Base-by-base conservation (phyloP, 1,140 invertebrate species). In the Drosophila lowei region DNA sequence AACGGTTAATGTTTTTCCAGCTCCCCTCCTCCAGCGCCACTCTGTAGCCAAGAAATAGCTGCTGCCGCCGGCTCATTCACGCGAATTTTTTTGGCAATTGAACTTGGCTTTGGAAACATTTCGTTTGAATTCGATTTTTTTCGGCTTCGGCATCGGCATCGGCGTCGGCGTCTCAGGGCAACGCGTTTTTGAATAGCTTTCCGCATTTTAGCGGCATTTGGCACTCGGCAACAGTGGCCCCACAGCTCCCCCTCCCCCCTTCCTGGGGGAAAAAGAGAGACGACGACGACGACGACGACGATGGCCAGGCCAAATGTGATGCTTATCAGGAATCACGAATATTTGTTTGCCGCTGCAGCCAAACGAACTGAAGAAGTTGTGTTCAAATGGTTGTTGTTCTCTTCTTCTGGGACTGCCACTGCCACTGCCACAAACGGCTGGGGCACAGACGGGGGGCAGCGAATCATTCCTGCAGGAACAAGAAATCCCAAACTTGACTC, bases 141-240 rank as follows among this genome's bases (percentile, higher is more conserved):
- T 41, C 21, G 56, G 70, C 56, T n/a, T n/a, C 78, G 61, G 43
- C 41, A 56, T 16, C 34, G 54, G 9, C 42, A 11, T 44, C 57
- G 28, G 57, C 63, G 60, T 38, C 77, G 62, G 54, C 71, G 64
- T 60, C 60, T 65, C 46, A 50, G 63, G 65, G 79, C 83, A 78
- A 90, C 86, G 88, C 89, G 89, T 90, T 90, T 90, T 89, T 90
- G 89, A 90, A 90, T 90, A 90, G 84, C 78, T 90, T 89, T 83
- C 80, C 84, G 89, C 89, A 89, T 83, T 90, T 85, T 79, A 84
- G 70, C 79, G 72, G 84, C 83, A 75, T 78, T 80, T 85, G 81
- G 72, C 74, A 77, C 73, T 77, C 72, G 48, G 60, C 34, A 42
- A 44, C 48, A 43, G 30, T 16, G 11, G 30, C 13, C 13, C n/a